Evolutionary conservation across 2,888 invertebrate species (phyloP).

Genomic region (Phorcus lineatus): DNA sequence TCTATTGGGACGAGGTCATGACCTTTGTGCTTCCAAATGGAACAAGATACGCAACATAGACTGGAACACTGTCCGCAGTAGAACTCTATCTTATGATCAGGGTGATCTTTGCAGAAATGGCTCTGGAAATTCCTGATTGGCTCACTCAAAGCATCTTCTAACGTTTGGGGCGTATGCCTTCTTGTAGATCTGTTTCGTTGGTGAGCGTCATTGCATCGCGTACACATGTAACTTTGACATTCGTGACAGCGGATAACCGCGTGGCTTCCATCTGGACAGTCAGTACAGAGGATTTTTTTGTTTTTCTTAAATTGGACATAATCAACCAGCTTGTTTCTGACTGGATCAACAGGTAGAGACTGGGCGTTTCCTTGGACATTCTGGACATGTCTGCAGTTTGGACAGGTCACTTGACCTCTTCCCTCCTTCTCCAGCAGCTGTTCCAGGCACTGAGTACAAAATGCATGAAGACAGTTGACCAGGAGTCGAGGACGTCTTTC

Average conservation of each 20-base stretch:
- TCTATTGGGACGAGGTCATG: too few relatives aligned
- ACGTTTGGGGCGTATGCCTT: neutral
- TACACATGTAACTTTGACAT: neutral
- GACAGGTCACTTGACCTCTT: neutral
- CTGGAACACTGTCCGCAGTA: neutral
- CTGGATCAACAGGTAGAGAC: neutral
- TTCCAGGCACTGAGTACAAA: neutral
- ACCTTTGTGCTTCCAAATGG: neutral
- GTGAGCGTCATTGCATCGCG: neutral
- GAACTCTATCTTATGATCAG: neutral
- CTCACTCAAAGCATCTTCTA: neutral
- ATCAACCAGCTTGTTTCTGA: neutral
- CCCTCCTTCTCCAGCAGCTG: neutral
- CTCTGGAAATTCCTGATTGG: neutral
- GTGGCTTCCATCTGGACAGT: neutral
- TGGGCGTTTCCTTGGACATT: neutral
- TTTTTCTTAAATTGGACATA: neutral
- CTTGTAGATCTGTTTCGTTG: neutral
- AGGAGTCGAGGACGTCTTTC: neutral
- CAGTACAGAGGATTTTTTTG: neutral
- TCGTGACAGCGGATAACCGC: neutral
- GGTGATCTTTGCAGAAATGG: neutral
- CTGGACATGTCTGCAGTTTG: neutral
- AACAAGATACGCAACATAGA: neutral
- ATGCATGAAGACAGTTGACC: neutral